A percentile compares a stretch with the other conserved stretches of the same genome.
These are phyloP conservation scores for Brachyopa scutellaris DNA, from an alignment of 2,888 invertebrate genomes.

Conservation along the genomic window DNA sequence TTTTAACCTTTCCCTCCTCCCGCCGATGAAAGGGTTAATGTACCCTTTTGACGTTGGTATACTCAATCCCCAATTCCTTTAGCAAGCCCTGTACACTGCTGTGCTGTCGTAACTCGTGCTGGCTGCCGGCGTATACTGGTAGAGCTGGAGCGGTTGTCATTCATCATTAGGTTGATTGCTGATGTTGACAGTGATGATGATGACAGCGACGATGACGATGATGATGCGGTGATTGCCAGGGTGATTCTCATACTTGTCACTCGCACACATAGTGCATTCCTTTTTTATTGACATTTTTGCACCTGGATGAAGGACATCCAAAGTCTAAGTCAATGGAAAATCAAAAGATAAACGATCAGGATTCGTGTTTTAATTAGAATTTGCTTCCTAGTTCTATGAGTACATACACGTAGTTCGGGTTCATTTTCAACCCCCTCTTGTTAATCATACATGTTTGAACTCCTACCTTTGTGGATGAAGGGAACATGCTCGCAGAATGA, in stretches of 20 bases:
- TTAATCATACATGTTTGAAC: neutral
- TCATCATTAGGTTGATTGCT: constrained; percentile 71
- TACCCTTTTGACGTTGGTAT: constrained; percentile 47
- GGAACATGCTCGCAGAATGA: too few species aligned
- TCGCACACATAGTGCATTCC: constrained; percentile 11
- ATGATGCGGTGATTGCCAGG: constrained; percentile 68
- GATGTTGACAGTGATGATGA: constrained; percentile 70
- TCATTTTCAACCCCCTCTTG: neutral
- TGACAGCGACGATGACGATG: constrained; percentile 69
- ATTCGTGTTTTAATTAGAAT: constrained; percentile 72
- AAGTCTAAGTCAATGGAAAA: constrained; percentile 48
- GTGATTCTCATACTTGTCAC: constrained; percentile 35
- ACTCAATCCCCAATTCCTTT: neutral
- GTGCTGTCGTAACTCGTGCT: constrained; percentile 6
- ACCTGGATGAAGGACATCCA: constrained; percentile 32
- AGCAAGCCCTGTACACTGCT: neutral
- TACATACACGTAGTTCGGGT: constrained; percentile 21
- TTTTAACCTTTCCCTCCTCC: constrained; percentile 4
- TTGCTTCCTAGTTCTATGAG: constrained; percentile 42
- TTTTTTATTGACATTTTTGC: constrained; percentile 36
- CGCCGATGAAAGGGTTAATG: constrained; percentile 42
- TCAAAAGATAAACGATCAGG: constrained; percentile 70
- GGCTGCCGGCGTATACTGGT: neutral
- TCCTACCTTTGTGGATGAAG: neutral
- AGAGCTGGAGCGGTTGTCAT: constrained; percentile 49